phyloP scores from a whole-genome alignment of 2,113 vertebrate species.

The Clinocottus analis region DNA sequence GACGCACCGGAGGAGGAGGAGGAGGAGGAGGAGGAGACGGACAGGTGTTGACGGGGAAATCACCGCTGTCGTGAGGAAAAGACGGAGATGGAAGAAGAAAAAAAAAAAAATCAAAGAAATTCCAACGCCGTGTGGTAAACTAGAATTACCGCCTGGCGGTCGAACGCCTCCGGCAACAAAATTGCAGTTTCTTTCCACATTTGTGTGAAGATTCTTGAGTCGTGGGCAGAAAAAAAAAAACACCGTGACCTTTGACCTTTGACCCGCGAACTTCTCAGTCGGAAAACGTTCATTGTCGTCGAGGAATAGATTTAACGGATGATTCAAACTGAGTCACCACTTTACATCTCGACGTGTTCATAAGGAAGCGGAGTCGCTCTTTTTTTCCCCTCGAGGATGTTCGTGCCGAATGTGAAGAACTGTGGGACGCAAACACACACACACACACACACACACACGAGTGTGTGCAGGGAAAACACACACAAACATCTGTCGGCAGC shows the following conservation, averaged over 20 bases:
- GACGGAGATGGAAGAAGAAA: not conserved
- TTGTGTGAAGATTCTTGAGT: not conserved
- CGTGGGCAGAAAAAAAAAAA: no score
- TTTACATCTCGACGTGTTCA: not conserved
- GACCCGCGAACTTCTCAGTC: not conserved
- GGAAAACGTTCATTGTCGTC: not conserved
- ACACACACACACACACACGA: no score
- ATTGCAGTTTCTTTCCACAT: not conserved
- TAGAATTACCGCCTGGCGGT: not conserved
- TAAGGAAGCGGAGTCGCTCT: no score
- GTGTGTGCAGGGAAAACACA: not conserved
- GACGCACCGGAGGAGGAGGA: not conserved
- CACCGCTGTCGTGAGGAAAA: not conserved
- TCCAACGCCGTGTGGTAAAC: not conserved
- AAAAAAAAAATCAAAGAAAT: no score
- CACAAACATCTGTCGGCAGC: not conserved
- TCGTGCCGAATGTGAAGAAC: not conserved
- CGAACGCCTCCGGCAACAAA: not conserved
- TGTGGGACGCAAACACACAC: not conserved
- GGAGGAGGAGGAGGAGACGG: not conserved
- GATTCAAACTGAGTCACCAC: not conserved
- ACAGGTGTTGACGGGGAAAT: constrained; percentile 1
- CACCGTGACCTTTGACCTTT: not conserved
- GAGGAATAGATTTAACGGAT: not conserved
- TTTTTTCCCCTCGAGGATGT: not conserved